Conservation (phyloP, 2,888 invertebrate genomes). For the Frankliniella intonsa region DNA sequence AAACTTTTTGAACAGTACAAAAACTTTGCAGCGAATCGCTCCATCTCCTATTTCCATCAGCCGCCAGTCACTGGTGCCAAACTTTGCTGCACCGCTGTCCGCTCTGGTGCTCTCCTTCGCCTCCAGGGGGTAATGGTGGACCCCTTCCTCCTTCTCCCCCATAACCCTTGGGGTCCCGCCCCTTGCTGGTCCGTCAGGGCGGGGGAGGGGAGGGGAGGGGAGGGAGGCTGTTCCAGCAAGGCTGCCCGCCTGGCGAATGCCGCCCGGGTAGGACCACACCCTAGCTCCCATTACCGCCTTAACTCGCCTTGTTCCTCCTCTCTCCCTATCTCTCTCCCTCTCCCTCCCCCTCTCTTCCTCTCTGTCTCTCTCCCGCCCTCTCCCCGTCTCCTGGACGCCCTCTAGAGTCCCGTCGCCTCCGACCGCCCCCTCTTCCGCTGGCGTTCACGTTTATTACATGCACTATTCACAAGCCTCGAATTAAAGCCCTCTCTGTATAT, state of each 20-base stretch:
- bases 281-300: constrained; percentile 11
- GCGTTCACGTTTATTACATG: constrained; percentile 19
- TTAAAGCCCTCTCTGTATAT: constrained; percentile 19
- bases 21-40: too few species aligned
- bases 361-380: not conserved
- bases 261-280: not conserved
- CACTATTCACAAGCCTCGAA: constrained; percentile 20
- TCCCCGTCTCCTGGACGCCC: not conserved
- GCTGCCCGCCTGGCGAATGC: not conserved
- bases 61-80: too few species aligned
- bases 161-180: not conserved
- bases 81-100: too few species aligned
- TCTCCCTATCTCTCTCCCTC: not conserved
- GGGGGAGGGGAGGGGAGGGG: not conserved
- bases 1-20: too few species aligned
- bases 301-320: not conserved
- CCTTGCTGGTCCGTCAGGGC: not conserved
- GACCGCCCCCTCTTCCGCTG: not conserved
- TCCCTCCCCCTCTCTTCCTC: not conserved
- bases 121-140: not conserved
- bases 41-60: too few species aligned
- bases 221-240: constrained; percentile 13
- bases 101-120: not conserved
- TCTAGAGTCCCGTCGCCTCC: not conserved
- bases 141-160: not conserved